Evolutionary conservation across 2,113 vertebrate genomes (phyloP), one percentile per base, ranked within the genome.

Genomic region (Piaya cayana): DNA sequence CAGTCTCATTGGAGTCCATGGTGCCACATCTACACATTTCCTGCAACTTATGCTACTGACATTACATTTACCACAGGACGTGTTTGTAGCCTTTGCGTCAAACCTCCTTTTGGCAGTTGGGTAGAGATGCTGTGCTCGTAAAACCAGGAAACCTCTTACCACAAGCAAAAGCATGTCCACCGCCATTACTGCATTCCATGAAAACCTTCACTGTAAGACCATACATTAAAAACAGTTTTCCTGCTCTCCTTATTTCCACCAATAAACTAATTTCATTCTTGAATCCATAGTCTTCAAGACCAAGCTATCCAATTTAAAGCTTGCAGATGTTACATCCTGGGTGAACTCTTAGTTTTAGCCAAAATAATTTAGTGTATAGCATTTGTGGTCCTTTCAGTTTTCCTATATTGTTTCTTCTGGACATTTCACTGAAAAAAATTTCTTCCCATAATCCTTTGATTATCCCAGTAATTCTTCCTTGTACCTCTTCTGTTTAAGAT

Each of bases 301-400:
- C 23, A 55, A 67, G 49, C 56, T 84, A 82, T 82, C 56, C 34
- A 63, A 21, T 95, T 76, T 71, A 89, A 92, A 89, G 2, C 17
- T 67, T 50, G 11, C 59, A 62, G 21, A 71, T 55, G 49, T 89
- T 89, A 36, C 42, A 89, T 92, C 65, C 30, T 50, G 19, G 11
- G 4, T 53, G 34, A 92, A 72, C 16, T 58, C 67, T 49, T 49
- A 62, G 87, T 75, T 84, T 93, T 64, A 85, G 34, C 19, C 22
- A 53, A 71, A 90, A 89, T 92, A 89, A 75, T 85, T 76, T 65
- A 87, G 39, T 42, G 8, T 37, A 20, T 88, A 79, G 32, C n/a
- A 82, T 49, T 82, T 13, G 12, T 9, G 4, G 12, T 72, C 21
- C 27, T 69, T 82, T 87, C 58, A 65, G 39, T 56, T 52, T 84